Evolutionary conservation across 2,797 vertebrate species (phyloP).

Genomic region (Macropodus opercularis): DNA sequence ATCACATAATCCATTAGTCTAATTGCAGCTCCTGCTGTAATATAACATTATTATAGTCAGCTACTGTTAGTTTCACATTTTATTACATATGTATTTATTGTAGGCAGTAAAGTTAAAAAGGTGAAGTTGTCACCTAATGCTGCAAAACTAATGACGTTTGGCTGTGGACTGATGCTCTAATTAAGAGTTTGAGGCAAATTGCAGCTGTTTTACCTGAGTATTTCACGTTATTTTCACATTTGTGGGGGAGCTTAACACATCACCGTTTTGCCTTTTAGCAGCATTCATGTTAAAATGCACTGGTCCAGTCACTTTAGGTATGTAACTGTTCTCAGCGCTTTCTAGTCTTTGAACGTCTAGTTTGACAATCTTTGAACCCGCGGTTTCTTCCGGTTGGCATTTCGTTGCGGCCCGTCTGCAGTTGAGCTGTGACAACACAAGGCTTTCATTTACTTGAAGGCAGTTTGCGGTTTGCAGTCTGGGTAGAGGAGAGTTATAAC

Average conservation of each 20-base stretch:
- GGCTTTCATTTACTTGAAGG: constrained; percentile 46
- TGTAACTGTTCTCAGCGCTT: constrained; percentile 6
- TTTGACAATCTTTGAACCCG: constrained; percentile 24
- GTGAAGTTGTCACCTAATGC: constrained; percentile 24
- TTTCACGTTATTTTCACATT: too few species aligned
- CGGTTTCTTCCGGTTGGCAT: constrained; percentile 19
- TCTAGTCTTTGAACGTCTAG: background rate
- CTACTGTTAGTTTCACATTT: constrained; percentile 33
- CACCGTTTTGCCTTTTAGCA: too few species aligned
- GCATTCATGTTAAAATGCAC: constrained; percentile 3
- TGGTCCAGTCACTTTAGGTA: background rate
- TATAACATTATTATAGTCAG: constrained; percentile 55
- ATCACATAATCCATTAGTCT: constrained; percentile 55
- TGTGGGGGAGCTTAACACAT: too few species aligned
- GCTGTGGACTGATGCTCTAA: constrained; percentile 1
- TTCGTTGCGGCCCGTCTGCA: constrained; percentile 34
- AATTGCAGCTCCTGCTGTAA: constrained; percentile 53
- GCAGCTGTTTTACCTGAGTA: too few species aligned
- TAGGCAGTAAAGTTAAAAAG: constrained; percentile 45
- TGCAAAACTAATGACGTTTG: constrained; percentile 2
- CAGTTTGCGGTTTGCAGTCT: constrained; percentile 35
- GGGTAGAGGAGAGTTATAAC: constrained; percentile 41
- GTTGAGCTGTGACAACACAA: constrained; percentile 48
- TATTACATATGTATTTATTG: constrained; percentile 48
- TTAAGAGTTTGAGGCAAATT: constrained; percentile 11